These are phyloP conservation scores for Scaptomyza cyrtandrae DNA, from an alignment of 2,888 invertebrate species.

Conservation along the genomic window DNA sequence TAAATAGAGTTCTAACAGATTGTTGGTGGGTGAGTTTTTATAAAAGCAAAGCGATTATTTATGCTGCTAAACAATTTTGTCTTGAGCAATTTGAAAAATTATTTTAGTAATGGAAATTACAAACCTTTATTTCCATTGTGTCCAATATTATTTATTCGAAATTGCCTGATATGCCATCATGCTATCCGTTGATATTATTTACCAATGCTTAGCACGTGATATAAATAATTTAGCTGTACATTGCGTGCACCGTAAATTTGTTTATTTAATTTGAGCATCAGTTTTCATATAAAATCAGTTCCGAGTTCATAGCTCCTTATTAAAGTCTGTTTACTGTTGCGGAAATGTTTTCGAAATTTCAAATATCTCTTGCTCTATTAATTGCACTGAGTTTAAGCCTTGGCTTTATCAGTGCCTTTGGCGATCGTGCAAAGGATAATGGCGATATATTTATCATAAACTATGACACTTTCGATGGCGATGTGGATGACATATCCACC, in stretches of 20 bases:
- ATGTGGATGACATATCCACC: slow-evolving; percentile 58
- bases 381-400: slow-evolving; percentile 22
- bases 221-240: slow-evolving; percentile 34
- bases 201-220: slow-evolving; percentile 9
- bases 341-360: slow-evolving; percentile 39
- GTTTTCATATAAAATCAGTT: slow-evolving; percentile 41
- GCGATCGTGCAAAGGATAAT: slow-evolving; percentile 72
- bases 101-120: not conserved
- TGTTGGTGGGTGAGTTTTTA: slow-evolving; percentile 1
- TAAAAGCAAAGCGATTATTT: slow-evolving; percentile 5
- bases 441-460: slow-evolving; percentile 76
- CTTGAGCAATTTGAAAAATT: not conserved
- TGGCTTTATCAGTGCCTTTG: slow-evolving; percentile 18
- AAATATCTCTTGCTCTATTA: slow-evolving; percentile 10
- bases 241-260: slow-evolving; percentile 41
- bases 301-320: not conserved
- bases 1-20: not conserved
- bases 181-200: slow-evolving; percentile 35
- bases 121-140: slow-evolving; percentile 28
- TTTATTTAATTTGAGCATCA: slow-evolving; percentile 1
- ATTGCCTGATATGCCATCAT: slow-evolving; percentile 39
- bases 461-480: slow-evolving; percentile 67
- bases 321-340: slow-evolving; percentile 19
- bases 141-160: slow-evolving; percentile 5
- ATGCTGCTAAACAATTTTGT: not conserved